Evolutionary conservation across 92 coral and sea anemone species (phyloP), one percentile per base, ranked within the genome.

Genomic region (Palythoa caribaeorum): DNA sequence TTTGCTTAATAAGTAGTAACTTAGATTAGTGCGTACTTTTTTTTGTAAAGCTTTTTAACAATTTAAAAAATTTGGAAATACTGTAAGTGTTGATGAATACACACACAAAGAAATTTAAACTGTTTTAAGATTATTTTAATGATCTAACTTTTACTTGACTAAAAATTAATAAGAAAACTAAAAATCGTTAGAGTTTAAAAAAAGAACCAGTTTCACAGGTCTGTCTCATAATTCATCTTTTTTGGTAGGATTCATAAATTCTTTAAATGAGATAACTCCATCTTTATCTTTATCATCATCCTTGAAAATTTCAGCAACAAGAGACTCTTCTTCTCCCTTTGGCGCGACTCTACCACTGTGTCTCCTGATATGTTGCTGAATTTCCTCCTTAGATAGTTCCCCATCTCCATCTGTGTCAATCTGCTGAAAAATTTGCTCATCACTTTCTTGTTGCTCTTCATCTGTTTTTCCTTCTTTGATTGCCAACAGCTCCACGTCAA

Each of bases 251-350:
- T 19, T 81, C 86, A 81, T 62, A 54, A 95, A 95, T 86, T 95
- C 98, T 60, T 93, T 93, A 87, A 84, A 90, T 14, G 98, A 95
- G 73, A 95, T 95, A 17, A 91, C 93, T 5, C 98, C 98, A 81
- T 95, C 96, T 36, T 95, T 95, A 88, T 95, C 94, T 86, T 91
- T 93, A 73, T 95, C 98, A 85, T 95, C 96, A 19, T 94, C 90
- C 55, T 93, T 93, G 76, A 95, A 95, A 38, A 95, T 95, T 75
- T 93, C 98, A 3, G 92, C 80, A 60, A 95, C 76, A 70, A 93
- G 80, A 17, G 94, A 91, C 7, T 95, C 98, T 52, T 88, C 92
- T 47, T 88, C 87, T 47, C 73, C 75, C 1, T 13, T 59, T 1
- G 93, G 39, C 15, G 88, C 90, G 20, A 85, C 91, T 12, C 89